Conservation (phyloP, 2,888 invertebrate genomes). For the Leucoma salicis region DNA sequence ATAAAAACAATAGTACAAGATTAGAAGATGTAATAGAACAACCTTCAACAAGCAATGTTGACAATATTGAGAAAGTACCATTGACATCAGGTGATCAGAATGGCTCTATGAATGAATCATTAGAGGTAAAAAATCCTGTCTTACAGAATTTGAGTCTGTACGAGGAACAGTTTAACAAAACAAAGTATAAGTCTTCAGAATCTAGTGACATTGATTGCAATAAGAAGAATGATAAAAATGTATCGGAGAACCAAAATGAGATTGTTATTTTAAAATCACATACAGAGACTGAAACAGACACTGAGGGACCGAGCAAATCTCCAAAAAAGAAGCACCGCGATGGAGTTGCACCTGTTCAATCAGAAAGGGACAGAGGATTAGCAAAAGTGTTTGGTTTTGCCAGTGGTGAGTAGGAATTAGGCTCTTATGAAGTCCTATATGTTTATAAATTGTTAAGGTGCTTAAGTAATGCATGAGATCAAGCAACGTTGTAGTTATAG, state of each 20-base stretch:
- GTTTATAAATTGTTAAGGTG: not conserved
- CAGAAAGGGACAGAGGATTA: conserved; percentile 49
- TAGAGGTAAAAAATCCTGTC: conserved; percentile 48
- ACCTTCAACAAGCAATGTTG: conserved; percentile 21
- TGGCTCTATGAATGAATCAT: conserved; percentile 3
- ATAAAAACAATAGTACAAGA: not conserved
- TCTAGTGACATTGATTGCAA: conserved; percentile 37
- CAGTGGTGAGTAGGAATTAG: conserved; percentile 58
- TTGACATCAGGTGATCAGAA: not conserved
- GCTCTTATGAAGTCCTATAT: not conserved
- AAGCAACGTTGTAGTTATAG: not conserved
- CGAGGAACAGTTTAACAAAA: conserved; percentile 51
- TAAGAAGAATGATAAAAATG: conserved; percentile 13
- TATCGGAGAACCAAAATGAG: conserved; percentile 22
- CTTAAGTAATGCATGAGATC: not conserved
- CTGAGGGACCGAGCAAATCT: conserved; percentile 3
- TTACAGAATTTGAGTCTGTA: conserved; percentile 62
- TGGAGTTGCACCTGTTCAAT: conserved; percentile 22
- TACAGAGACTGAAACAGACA: conserved; percentile 45
- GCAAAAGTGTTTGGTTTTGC: conserved; percentile 66
- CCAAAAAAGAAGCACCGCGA: conserved; percentile 18
- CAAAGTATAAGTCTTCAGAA: conserved; percentile 47
- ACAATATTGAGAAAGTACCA: conserved; percentile 3
- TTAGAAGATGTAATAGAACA: conserved; percentile 4
- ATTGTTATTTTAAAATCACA: conserved; percentile 46